Conservation (phyloP, 2,113 vertebrate species). For the Melanocharis versteri region DNA sequence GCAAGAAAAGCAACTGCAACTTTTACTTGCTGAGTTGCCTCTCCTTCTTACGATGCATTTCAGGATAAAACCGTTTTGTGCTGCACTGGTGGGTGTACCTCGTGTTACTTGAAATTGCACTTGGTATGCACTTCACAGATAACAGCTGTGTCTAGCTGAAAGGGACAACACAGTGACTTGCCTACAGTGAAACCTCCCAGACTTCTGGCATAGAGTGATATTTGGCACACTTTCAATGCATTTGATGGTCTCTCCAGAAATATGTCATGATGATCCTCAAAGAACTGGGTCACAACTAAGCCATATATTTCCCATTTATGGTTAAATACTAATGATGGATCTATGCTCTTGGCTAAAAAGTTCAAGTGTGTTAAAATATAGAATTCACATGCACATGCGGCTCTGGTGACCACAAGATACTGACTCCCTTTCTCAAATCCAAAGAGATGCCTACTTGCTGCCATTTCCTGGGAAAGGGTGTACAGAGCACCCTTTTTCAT, state of each 20-base stretch:
- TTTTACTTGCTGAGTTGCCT: neutral
- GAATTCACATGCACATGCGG: fast-evolving
- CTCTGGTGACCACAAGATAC: neutral
- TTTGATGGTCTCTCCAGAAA: neutral
- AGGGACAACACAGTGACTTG: neutral
- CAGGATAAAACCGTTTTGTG: neutral
- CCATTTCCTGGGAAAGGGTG: neutral
- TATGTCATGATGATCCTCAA: neutral
- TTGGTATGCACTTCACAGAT: neutral
- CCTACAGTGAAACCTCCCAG: neutral
- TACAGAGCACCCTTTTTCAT: too few relatives aligned
- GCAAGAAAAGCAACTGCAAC: neutral
- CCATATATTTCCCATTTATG: neutral
- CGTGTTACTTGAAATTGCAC: neutral
- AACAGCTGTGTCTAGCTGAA: neutral
- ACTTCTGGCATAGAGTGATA: neutral
- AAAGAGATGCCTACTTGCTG: neutral
- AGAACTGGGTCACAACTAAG: neutral
- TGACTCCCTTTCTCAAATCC: neutral
- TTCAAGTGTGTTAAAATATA: neutral
- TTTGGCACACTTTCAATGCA: neutral
- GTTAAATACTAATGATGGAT: neutral
- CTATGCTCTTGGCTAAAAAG: neutral
- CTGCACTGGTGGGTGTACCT: neutral
- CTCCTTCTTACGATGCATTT: neutral